Percentiles rank a stretch among this genome's conserved stretches.
phyloP scores from a whole-genome alignment of 64 coral and sea anemone genomes.

The Catalaphyllia jardinei region DNA sequence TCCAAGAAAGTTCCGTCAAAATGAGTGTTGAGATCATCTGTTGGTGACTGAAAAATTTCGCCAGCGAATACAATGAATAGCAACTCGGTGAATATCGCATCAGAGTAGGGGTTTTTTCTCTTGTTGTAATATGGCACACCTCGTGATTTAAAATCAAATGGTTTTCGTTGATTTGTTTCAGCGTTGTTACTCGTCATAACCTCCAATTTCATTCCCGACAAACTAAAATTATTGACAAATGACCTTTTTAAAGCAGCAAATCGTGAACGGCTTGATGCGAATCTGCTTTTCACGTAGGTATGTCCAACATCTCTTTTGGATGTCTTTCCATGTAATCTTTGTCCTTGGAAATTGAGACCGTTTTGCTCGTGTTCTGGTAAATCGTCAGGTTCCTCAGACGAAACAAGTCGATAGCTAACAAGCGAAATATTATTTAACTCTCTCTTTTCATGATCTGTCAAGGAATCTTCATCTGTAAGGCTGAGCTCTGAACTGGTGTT shows the following conservation, averaged over 20 bases:
- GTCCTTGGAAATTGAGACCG: background rate
- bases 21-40: constrained; percentile 84
- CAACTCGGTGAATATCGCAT: constrained; percentile 70
- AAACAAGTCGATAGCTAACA: background rate
- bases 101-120: constrained; percentile 65
- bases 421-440: background rate
- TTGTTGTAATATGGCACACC: constrained; percentile 60
- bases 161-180: constrained; percentile 17
- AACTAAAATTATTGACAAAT: constrained; percentile 63
- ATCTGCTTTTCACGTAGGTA: background rate
- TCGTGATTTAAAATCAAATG: constrained; percentile 76
- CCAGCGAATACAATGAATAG: constrained; percentile 72
- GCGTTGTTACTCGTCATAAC: constrained; percentile 8
- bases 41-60: constrained; percentile 73
- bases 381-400: background rate
- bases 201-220: constrained; percentile 50
- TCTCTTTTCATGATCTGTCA: background rate
- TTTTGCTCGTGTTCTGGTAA: background rate
- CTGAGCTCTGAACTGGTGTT: constrained; percentile 25
- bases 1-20: constrained; percentile 92
- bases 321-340: background rate
- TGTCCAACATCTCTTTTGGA: background rate
- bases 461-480: background rate
- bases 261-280: background rate
- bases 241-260: constrained; percentile 29